A percentile compares a stretch with the other conserved stretches of the same genome.
phyloP scores from a whole-genome alignment of 2,797 vertebrate genomes.

The Tamandua tetradactyla region DNA sequence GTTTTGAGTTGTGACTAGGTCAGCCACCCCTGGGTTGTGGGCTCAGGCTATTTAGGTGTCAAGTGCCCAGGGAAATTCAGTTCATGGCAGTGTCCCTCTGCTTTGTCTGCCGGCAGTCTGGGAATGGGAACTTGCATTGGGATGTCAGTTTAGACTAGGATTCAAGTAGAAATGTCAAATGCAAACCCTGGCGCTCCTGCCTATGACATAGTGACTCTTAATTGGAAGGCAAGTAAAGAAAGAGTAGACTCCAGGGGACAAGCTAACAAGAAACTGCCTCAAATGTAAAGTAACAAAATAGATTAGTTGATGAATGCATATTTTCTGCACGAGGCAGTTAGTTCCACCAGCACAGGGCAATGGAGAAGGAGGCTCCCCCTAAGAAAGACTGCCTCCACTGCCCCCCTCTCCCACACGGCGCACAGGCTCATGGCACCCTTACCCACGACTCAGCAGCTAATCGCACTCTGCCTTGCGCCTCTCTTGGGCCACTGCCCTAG shows the following conservation, averaged over 20 bases:
- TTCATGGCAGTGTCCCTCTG: fast-evolving
- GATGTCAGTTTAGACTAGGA: background rate
- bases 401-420: too few species aligned
- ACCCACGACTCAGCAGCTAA: too few species aligned
- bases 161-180: background rate
- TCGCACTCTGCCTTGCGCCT: fast-evolving
- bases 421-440: too few species aligned
- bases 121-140: background rate
- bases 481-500: background rate
- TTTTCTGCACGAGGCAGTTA: fast-evolving
- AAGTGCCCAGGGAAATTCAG: background rate
- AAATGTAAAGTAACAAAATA: fast-evolving
- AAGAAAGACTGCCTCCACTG: too few species aligned
- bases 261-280: background rate
- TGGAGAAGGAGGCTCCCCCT: background rate
- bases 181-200: background rate
- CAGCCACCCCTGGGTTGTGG: background rate
- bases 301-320: fast-evolving
- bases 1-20: background rate
- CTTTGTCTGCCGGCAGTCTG: background rate
- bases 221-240: background rate
- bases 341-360: background rate
- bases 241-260: fast-evolving
- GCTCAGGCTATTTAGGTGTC: background rate
- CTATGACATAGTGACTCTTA: fast-evolving